Conservation (phyloP, 2,113 vertebrate species). For the Prionailurus bengalensis region DNA sequence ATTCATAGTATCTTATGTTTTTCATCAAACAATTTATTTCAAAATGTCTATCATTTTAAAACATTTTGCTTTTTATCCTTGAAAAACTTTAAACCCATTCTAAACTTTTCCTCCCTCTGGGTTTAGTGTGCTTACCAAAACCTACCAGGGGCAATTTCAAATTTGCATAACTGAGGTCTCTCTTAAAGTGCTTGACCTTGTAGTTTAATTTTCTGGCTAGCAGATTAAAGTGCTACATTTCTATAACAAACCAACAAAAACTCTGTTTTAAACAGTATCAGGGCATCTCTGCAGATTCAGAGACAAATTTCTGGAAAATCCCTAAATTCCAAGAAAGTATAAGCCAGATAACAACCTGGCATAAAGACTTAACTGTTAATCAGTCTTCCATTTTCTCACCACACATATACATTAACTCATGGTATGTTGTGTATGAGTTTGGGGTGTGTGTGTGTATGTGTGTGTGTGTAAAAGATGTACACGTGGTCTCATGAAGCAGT, state of each 20-base stretch:
- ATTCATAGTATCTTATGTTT: neutral
- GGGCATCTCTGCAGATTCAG: neutral
- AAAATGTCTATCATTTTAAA: slow-evolving; percentile 29
- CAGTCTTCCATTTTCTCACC: neutral
- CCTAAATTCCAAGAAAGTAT: neutral
- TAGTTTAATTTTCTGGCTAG: neutral
- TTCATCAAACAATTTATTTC: slow-evolving; percentile 22
- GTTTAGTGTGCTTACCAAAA: neutral
- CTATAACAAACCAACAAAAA: neutral
- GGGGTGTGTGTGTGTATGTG: neutral
- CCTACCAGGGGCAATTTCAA: neutral
- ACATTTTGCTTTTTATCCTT: neutral
- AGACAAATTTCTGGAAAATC: neutral
- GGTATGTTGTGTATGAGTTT: neutral
- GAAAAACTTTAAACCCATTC: neutral
- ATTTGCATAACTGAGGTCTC: slow-evolving; percentile 58
- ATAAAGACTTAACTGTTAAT: neutral
- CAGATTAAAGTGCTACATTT: neutral
- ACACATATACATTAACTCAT: neutral
- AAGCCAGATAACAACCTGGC: no score
- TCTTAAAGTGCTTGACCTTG: slow-evolving; percentile 23
- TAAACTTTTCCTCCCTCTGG: neutral
- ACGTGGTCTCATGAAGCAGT: neutral
- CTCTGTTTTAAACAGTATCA: neutral
- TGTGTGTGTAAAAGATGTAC: no score